Evolutionary conservation across 2,888 invertebrate species (phyloP), one percentile per base, ranked within the genome.

Genomic region (Gerris lacustris): DNA sequence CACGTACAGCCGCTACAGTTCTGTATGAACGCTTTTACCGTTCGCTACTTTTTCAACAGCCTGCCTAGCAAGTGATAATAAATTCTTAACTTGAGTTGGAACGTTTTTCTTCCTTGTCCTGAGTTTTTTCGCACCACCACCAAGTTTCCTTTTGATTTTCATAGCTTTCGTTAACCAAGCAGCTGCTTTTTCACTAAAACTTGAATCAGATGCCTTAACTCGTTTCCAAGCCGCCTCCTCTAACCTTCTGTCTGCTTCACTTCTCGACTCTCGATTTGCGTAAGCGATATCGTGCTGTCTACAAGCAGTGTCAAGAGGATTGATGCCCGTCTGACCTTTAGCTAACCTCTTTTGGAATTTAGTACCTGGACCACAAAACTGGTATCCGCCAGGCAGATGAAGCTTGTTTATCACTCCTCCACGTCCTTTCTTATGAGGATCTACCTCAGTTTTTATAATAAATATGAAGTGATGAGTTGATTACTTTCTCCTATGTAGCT

Each of bases 271-370:
- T 15, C 15, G 55, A 55, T 55, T 15, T 55, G 9, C 11, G 15
- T 55, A 55, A 15, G 55, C 55, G 15, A 55, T 55, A 55, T 55
- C 55, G 55, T 55, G 55, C 2, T 45, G 79, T 79, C 6, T 76
- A 70, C 78, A 79, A n/a, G 77, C 78, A 31, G 67, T 70, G 74
- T 79, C 79, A 44, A 79, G 73, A 6, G 72, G 73, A 75, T 79
- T 78, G 47, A 78, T 75, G 18, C 79, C 79, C 47, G 63, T 71
- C 76, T 80, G 79, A 31, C 79, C 79, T 66, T 79, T 71, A 45
- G 73, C 74, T 67, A 79, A 70, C 18, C 78, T 71, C 67, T 72
- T 45, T 31, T 71, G 45, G 5, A 74, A 18, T 44, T 73, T 67
- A 9, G 74, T 74, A 6, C 70, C 67, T 4, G 70, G 70, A 7